Evolutionary conservation across 2,797 vertebrate species (phyloP), one percentile per base, ranked within the genome.

Genomic region (Agapornis canus): DNA sequence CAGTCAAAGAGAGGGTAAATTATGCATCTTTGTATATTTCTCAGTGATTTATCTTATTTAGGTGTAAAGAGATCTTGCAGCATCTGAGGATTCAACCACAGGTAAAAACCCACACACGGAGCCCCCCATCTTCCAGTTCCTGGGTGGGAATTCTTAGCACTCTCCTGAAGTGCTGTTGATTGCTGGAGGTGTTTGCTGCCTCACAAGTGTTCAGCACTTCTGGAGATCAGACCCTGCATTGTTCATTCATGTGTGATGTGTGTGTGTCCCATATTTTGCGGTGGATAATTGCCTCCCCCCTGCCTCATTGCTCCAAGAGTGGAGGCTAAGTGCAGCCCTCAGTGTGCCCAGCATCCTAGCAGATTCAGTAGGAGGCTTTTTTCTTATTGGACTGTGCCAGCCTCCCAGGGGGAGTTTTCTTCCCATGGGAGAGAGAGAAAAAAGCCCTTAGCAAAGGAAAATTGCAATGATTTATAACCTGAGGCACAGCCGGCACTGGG

Each of bases 11-110:
- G 79, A 2, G 2, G 82, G 47, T 88, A 87, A 85, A 81, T 96
- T 82, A 92, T 72, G 91, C 80, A 90, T 94, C 85, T 96, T 92
- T 94, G 95, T 95, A 32, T 94, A 94, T 91, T 94, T 94, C 91
- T 80, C 80, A 3, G 2, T 2, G 3, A 94, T 97, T 93, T 94
- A 56, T 96, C 92, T 95, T 93, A 70, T 95, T 96, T 88, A 91
- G 51, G n/a, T 82, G 47, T 81, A 90, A 92, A 89, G 48, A 59
- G 76, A 83, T 87, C 72, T 89, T 3, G 2, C 48, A 45, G 61
- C 65, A 93, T 57, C 35, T 0, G 1, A 83, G 48, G 22, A 35
- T 82, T 51, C 0, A 0, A 79, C 70, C 2, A 2, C 79, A 88
- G 73, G 66, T 92, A 61, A 65, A 75, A 73, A 19, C 6, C n/a